Conservation (phyloP, 2,888 invertebrate genomes). For the Macaria liturata region DNA sequence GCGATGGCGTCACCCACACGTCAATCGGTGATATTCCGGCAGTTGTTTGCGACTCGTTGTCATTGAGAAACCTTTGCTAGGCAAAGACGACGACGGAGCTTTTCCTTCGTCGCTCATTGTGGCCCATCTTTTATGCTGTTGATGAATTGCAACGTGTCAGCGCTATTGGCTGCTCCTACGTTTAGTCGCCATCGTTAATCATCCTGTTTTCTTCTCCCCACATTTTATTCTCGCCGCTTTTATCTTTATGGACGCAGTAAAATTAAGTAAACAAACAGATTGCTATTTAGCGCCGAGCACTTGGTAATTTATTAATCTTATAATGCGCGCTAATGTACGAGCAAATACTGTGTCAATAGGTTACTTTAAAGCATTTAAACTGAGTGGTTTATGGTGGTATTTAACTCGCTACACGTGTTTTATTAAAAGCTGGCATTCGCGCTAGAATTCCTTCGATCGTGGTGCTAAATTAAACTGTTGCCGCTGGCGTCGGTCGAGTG, state of each 20-base stretch:
- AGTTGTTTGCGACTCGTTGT: slow-evolving; percentile 12
- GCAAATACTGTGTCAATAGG: slow-evolving; percentile 13
- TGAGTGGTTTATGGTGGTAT: slow-evolving; percentile 8
- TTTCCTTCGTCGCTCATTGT: slow-evolving; percentile 10
- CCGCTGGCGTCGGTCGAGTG: slow-evolving; percentile 8
- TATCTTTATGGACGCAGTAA: slow-evolving; percentile 24
- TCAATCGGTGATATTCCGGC: slow-evolving; percentile 17
- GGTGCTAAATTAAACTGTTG: slow-evolving; percentile 24
- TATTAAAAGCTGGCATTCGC: background rate
- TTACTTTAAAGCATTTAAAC: background rate
- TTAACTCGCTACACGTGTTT: slow-evolving; percentile 8
- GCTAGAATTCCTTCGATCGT: slow-evolving; percentile 9
- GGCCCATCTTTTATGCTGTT: slow-evolving; percentile 19
- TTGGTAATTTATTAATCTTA: slow-evolving; percentile 12
- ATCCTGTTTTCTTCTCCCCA: slow-evolving; percentile 19
- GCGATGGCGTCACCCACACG: slow-evolving; percentile 43
- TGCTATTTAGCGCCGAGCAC: slow-evolving; percentile 13
- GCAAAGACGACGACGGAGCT: slow-evolving; percentile 6
- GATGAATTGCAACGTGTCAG: slow-evolving; percentile 17
- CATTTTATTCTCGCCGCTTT: slow-evolving; percentile 19
- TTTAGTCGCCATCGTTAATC: slow-evolving; percentile 17
- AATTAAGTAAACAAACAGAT: slow-evolving; percentile 21
- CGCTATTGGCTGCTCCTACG: slow-evolving; percentile 14
- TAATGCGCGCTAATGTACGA: slow-evolving; percentile 9
- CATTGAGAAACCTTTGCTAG: slow-evolving; percentile 1